Percentiles rank a stretch among this genome's conserved stretches.
Conservation (phyloP, 2,113 vertebrate genomes). For the Catagonus wagneri region DNA sequence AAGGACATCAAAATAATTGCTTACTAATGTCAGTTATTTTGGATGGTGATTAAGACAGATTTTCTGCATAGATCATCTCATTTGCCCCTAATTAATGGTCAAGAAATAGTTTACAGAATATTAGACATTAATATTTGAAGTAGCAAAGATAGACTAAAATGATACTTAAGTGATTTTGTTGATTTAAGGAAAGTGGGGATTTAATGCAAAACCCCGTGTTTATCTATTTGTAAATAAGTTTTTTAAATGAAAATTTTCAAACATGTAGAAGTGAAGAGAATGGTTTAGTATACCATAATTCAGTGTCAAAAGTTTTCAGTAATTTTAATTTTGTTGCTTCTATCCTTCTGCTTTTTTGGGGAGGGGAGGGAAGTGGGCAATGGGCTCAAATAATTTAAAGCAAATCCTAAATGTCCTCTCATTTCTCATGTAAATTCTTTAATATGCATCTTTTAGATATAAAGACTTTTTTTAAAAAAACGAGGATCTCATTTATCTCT, state of each 20-base stretch:
- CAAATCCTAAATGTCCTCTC: background rate
- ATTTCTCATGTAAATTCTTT: conserved; percentile 12
- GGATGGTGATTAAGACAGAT: background rate
- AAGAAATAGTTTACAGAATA: background rate
- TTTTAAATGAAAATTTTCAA: background rate
- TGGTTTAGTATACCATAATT: background rate
- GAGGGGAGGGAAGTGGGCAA: fast-evolving
- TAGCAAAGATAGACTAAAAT: conserved; percentile 15
- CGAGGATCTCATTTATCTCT: background rate
- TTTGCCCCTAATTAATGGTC: conserved; percentile 51
- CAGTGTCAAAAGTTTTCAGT: background rate
- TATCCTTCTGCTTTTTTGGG: background rate
- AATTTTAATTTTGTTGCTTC: background rate
- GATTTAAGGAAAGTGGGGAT: background rate
- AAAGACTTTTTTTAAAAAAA: background rate
- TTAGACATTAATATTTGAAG: background rate
- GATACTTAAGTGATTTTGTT: background rate
- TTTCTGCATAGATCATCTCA: background rate
- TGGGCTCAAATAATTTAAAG: background rate
- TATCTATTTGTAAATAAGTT: background rate
- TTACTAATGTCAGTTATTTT: conserved; percentile 9
- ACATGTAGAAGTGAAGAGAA: background rate
- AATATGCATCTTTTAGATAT: background rate
- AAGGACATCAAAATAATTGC: conserved; percentile 1
- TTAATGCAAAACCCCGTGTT: background rate